Percentiles rank a stretch among this genome's conserved stretches.
phyloP scores from a whole-genome alignment of 2,888 invertebrate genomes.

The Smittia sp. region DNA sequence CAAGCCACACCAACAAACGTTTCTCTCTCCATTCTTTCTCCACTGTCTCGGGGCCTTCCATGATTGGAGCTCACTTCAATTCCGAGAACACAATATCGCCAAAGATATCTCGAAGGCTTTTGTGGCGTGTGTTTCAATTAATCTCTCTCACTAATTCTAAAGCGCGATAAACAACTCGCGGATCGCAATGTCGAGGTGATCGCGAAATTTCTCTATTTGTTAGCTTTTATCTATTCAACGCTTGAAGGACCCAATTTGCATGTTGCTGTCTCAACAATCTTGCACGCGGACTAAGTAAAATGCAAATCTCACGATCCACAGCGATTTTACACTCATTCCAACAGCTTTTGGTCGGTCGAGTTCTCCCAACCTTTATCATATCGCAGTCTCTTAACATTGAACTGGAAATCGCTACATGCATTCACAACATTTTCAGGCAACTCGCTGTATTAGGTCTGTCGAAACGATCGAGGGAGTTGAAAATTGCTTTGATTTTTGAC shows the following conservation, averaged over 20 bases:
- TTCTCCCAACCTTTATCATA: constrained; percentile 33
- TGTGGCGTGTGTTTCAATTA: constrained; percentile 27
- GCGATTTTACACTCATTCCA: constrained; percentile 28
- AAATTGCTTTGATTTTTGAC: constrained; percentile 33
- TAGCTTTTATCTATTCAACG: neutral
- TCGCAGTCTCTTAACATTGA: constrained; percentile 24
- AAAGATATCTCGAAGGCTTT: constrained; percentile 35
- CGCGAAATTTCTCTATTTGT: constrained; percentile 4
- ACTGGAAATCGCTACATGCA: constrained; percentile 22
- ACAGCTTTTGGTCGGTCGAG: neutral
- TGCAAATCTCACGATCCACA: neutral
- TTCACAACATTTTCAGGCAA: neutral
- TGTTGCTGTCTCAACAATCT: neutral
- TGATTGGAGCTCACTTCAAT: constrained; percentile 11
- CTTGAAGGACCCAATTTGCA: constrained; percentile 17
- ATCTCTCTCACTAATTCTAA: constrained; percentile 13
- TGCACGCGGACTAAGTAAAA: neutral
- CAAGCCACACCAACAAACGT: constrained; percentile 16
- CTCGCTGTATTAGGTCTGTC: neutral
- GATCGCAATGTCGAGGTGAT: neutral
- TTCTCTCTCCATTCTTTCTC: neutral
- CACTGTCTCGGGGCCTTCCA: constrained; percentile 33
- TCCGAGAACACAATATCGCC: constrained; percentile 4
- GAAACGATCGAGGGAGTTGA: neutral
- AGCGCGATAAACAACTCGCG: neutral